Evolutionary conservation across 2,797 vertebrate species (phyloP).

Genomic region (Anguilla anguilla): DNA sequence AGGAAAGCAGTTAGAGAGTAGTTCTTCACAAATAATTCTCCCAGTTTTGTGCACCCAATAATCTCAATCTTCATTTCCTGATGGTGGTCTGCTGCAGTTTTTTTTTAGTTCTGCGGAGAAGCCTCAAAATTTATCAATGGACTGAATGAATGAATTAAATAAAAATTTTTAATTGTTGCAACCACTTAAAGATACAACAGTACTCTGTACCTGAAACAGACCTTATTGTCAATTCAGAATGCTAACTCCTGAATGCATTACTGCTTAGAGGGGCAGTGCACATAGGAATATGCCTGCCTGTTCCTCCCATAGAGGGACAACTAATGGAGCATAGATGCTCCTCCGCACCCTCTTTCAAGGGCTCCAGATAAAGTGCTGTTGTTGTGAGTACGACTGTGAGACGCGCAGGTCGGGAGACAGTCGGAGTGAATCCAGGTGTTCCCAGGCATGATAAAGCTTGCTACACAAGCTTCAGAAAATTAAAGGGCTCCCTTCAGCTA

Average conservation of each 20-base stretch:
- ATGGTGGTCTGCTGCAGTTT: background rate
- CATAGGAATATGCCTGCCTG: background rate
- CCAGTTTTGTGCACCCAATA: background rate
- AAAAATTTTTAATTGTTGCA: background rate
- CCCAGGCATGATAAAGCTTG: conserved; percentile 80
- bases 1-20: background rate
- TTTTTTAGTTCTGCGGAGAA: background rate
- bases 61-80: background rate
- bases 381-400: conserved; percentile 52
- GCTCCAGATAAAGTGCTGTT: conserved; percentile 49
- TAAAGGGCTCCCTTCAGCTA: conserved; percentile 76
- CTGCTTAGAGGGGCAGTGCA: background rate
- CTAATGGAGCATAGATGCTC: conserved; percentile 22
- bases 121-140: background rate
- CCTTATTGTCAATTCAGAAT: background rate
- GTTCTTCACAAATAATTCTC: background rate
- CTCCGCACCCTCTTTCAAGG: conserved; percentile 8
- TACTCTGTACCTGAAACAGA: background rate
- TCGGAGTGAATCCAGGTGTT: conserved; percentile 76
- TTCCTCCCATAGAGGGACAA: background rate
- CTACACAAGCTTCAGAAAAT: conserved; percentile 76
- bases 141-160: background rate
- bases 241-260: background rate
- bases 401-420: conserved; percentile 57
- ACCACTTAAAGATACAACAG: background rate